Conservation (phyloP, 2,797 vertebrate species). For the Ctenosaura bakeri region DNA sequence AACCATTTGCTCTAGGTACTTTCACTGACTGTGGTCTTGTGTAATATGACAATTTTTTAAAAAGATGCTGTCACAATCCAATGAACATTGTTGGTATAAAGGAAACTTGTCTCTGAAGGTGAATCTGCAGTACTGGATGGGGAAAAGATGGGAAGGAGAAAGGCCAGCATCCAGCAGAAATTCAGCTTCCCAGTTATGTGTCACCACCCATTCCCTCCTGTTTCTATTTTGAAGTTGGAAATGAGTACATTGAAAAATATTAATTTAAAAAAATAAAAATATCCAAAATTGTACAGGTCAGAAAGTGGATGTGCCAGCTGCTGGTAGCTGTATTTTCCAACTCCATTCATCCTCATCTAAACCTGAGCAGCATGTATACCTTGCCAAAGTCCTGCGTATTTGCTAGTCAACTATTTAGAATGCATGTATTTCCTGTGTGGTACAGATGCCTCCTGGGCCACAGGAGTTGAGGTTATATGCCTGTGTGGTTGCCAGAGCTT, state of each 20-base stretch:
- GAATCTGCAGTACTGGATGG: background rate
- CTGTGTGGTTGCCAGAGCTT: slow-evolving; percentile 42
- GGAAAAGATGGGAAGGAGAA: background rate
- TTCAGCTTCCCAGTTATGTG: background rate
- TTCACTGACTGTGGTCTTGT: no score
- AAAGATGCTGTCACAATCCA: no score
- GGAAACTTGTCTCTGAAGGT: background rate
- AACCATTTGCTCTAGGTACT: no score
- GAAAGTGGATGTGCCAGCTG: background rate
- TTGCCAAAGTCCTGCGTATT: slow-evolving; percentile 21
- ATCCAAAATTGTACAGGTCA: background rate
- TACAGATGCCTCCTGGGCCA: slow-evolving; percentile 31
- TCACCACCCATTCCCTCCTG: background rate
- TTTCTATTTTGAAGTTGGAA: slow-evolving; percentile 1
- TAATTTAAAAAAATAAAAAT: background rate
- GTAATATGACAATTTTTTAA: no score
- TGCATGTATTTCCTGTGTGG: slow-evolving; percentile 41
- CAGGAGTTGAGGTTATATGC: slow-evolving; percentile 23
- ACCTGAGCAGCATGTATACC: slow-evolving; percentile 19
- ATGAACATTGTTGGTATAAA: background rate
- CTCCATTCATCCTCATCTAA: background rate
- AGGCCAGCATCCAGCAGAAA: background rate
- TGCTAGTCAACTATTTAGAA: slow-evolving; percentile 44
- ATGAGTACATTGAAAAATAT: background rate
- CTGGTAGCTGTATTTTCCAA: background rate